These are phyloP conservation scores for Drosophila jambulina DNA, from an alignment of 1,140 invertebrate species.

Conservation along the genomic window DNA sequence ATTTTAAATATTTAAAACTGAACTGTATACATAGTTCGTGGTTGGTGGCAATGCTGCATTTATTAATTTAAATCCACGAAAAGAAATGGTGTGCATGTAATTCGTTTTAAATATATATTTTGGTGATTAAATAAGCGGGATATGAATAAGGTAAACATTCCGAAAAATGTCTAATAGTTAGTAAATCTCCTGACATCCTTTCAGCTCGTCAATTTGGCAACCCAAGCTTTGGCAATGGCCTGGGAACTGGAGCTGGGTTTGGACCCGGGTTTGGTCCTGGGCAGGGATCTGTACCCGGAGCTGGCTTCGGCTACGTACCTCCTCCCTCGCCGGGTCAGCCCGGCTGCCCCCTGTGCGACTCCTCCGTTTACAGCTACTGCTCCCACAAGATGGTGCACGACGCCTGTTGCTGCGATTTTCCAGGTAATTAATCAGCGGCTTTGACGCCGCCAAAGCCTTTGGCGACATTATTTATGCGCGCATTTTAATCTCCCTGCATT, in stretches of 20 bases:
- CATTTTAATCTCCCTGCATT: conserved; percentile 29
- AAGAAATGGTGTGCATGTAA: neutral
- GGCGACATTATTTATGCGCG: conserved; percentile 47
- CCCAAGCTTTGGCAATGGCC: conserved; percentile 50
- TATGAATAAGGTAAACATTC: neutral
- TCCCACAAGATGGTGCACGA: conserved; percentile 90
- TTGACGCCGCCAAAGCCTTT: conserved; percentile 28
- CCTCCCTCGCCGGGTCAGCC: neutral
- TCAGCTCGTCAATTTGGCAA: conserved; percentile 57
- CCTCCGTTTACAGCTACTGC: conserved; percentile 91
- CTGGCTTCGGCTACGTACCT: conserved; percentile 22
- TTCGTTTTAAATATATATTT: neutral
- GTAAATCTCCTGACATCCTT: neutral
- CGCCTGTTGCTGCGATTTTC: conserved; percentile 89
- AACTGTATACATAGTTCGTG: neutral
- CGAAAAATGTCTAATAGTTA: too few species aligned
- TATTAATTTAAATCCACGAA: neutral
- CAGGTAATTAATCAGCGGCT: conserved; percentile 85
- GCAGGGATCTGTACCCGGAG: neutral
- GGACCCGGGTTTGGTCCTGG: conserved; percentile 7
- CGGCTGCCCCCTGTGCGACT: conserved; percentile 90
- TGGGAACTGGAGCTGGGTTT: conserved; percentile 14
- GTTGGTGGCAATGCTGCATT: neutral
- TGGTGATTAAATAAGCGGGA: neutral
- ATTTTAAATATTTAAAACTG: conserved; percentile 14